Conservation (phyloP, 2,113 vertebrate species). For the Hippopotamus amphibius region DNA sequence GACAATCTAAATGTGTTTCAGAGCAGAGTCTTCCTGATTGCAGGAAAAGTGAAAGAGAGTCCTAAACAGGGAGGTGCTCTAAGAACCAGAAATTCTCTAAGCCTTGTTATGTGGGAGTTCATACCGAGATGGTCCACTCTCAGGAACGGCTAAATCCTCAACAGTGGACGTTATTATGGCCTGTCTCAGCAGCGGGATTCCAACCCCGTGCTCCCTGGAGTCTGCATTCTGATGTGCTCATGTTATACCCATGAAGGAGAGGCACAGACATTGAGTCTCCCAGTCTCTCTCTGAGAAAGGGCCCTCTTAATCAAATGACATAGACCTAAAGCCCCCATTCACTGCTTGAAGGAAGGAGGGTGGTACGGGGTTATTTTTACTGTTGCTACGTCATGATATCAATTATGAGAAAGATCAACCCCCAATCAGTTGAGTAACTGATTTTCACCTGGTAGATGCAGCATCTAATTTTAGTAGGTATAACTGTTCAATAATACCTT, state of each 20-base stretch:
- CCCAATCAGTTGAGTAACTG: not conserved
- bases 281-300: not conserved
- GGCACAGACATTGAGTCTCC: not conserved
- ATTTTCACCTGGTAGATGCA: not conserved
- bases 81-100: not conserved
- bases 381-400: not conserved
- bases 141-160: not conserved
- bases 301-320: not conserved
- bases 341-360: not conserved
- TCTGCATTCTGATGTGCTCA: not conserved
- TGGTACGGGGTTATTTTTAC: not conserved
- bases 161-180: not conserved
- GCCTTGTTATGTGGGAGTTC: not conserved
- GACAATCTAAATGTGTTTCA: constrained; percentile 30
- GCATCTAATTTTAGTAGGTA: not conserved
- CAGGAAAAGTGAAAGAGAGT: constrained; percentile 31
- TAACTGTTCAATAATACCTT: not conserved
- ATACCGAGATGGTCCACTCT: not conserved
- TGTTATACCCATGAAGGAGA: not conserved
- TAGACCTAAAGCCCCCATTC: not conserved
- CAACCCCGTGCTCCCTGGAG: not conserved
- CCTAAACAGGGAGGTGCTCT: not conserved
- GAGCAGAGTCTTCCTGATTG: constrained; percentile 9
- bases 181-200: not conserved
- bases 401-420: not conserved